These are phyloP conservation scores for Anabacerthia variegaticeps DNA, from an alignment of 2,797 vertebrate species.

Conservation along the genomic window DNA sequence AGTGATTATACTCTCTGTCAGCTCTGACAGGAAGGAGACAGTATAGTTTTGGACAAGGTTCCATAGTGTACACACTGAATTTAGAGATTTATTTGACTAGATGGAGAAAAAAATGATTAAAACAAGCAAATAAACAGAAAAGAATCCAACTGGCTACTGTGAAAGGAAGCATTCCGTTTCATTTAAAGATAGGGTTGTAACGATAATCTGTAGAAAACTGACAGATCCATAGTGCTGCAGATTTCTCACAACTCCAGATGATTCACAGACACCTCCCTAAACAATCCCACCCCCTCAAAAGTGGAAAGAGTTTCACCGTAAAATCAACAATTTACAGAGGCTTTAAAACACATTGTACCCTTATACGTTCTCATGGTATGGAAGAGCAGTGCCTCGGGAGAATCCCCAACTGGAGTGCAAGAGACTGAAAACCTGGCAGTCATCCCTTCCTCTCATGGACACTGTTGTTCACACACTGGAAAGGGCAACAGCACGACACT, in stretches of 20 bases:
- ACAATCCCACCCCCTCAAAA: background rate
- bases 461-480: background rate
- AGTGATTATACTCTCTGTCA: slow-evolving; percentile 51
- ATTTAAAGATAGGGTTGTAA: background rate
- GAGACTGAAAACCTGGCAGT: background rate
- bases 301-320: background rate
- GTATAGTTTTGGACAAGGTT: background rate
- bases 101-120: slow-evolving; percentile 22
- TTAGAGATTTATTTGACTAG: slow-evolving; percentile 27
- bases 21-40: slow-evolving; percentile 41
- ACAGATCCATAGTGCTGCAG: background rate
- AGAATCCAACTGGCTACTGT: background rate
- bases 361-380: background rate
- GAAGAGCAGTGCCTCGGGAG: background rate
- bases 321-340: background rate
- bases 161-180: background rate
- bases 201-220: background rate
- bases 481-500: background rate
- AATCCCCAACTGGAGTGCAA: background rate
- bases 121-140: slow-evolving; percentile 25
- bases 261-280: background rate
- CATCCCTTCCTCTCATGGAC: background rate
- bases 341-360: background rate
- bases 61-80: background rate
- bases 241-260: background rate